Conservation (phyloP, 1,140 invertebrate genomes). For the Cydia splendana region DNA sequence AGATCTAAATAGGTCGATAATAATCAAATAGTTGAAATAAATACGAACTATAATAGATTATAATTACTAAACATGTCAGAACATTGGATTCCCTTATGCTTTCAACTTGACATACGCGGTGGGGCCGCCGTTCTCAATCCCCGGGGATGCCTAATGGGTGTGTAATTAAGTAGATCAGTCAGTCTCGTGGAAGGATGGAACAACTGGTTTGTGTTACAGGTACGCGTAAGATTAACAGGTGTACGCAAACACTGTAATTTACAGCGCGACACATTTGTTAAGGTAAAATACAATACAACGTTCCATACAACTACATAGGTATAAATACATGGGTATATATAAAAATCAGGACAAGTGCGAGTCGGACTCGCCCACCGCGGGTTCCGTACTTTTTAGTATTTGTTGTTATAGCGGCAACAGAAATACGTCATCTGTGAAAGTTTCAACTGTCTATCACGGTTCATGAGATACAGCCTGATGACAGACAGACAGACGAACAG, state of each 20-base stretch:
- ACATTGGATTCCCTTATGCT: neutral
- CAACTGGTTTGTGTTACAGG: slow-evolving; percentile 29
- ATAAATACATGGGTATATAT: too few relatives aligned
- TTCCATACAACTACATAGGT: neutral
- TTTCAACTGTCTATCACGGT: too few relatives aligned
- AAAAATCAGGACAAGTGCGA: too few relatives aligned
- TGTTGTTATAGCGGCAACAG: too few relatives aligned
- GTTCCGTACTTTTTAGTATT: too few relatives aligned
- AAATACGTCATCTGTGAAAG: too few relatives aligned
- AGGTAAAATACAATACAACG: neutral
- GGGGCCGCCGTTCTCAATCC: slow-evolving; percentile 13
- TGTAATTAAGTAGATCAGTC: slow-evolving; percentile 31
- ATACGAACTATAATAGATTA: neutral
- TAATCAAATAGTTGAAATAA: neutral
- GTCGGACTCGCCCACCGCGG: too few relatives aligned
- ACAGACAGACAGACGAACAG: too few relatives aligned
- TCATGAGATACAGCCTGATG: too few relatives aligned
- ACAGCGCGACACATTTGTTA: neutral
- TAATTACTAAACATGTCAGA: slow-evolving; percentile 3
- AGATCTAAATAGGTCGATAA: too few relatives aligned
- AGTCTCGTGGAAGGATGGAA: slow-evolving; percentile 15
- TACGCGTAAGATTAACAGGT: slow-evolving; percentile 6
- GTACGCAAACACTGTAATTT: slow-evolving; percentile 3
- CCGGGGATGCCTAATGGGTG: slow-evolving; percentile 18
- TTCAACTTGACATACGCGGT: neutral